Percentiles rank a stretch among this genome's conserved stretches.
These are phyloP conservation scores for Spisula subtruncata DNA, from an alignment of 2,888 invertebrate genomes.

Conservation along the genomic window DNA sequence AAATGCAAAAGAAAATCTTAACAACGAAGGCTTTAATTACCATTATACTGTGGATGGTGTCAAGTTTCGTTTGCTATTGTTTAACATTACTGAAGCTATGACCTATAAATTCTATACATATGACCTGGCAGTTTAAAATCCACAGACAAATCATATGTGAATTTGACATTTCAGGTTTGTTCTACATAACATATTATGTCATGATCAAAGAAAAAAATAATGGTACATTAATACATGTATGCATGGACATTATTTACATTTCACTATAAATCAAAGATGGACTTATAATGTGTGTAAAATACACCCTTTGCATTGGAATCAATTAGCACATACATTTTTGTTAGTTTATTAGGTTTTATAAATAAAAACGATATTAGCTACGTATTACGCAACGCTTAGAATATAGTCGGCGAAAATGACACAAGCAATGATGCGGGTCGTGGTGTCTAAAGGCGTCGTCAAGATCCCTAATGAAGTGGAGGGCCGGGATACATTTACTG, in stretches of 20 bases:
- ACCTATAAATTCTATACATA: neutral
- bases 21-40: neutral
- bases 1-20: neutral
- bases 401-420: slow-evolving; percentile 19
- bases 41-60: neutral
- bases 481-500: slow-evolving; percentile 29
- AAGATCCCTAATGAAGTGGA: slow-evolving; percentile 22
- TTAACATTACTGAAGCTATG: neutral
- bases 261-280: too few species aligned
- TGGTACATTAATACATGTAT: neutral
- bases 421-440: slow-evolving; percentile 36
- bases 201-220: neutral
- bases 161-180: neutral
- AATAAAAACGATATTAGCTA: too few species aligned
- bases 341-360: too few species aligned
- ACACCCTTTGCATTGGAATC: neutral
- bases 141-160: neutral
- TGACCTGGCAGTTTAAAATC: slow-evolving; percentile 3
- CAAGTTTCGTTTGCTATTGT: neutral
- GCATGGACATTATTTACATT: neutral
- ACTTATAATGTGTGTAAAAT: neutral
- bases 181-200: neutral
- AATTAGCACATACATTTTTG: neutral
- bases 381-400: neutral
- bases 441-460: slow-evolving; percentile 32